Conservation (phyloP, 2,888 invertebrate species). For the Hoplodrina ambigua region DNA sequence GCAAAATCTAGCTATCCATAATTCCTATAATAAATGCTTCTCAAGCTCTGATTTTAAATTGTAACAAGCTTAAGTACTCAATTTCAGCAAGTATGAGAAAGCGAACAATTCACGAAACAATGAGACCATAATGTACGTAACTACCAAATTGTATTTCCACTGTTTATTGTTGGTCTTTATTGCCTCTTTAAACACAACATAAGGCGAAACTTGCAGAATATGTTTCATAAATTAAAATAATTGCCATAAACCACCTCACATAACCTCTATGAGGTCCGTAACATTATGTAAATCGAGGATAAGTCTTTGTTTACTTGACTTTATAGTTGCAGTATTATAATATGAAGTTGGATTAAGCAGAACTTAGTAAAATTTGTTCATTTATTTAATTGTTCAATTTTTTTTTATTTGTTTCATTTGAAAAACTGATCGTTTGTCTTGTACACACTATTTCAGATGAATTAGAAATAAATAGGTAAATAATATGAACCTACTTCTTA, state of each 20-base stretch:
- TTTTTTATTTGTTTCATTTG: no score
- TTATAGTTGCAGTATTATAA: slow-evolving; percentile 24
- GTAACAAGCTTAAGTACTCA: neutral
- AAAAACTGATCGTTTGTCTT: no score
- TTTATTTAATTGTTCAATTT: neutral
- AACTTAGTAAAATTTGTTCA: neutral
- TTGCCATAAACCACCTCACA: slow-evolving; percentile 40
- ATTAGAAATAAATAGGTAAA: no score
- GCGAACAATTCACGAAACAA: slow-evolving; percentile 37
- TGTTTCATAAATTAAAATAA: slow-evolving; percentile 60
- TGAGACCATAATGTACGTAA: slow-evolving; percentile 18
- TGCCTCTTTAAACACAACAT: slow-evolving; percentile 40
- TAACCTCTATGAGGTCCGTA: slow-evolving; percentile 39
- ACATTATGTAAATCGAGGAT: slow-evolving; percentile 52
- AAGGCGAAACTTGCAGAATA: slow-evolving; percentile 47
- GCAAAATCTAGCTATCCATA: no score
- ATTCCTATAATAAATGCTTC: no score
- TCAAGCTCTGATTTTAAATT: neutral
- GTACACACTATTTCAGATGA: no score
- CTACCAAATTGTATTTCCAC: slow-evolving; percentile 7
- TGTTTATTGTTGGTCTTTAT: slow-evolving; percentile 43
- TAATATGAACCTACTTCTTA: no score
- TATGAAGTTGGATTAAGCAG: neutral
- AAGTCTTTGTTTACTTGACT: slow-evolving; percentile 49
- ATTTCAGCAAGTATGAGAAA: slow-evolving; percentile 10